phyloP scores from a whole-genome alignment of 2,888 invertebrate species.

The Lutraria lutraria region DNA sequence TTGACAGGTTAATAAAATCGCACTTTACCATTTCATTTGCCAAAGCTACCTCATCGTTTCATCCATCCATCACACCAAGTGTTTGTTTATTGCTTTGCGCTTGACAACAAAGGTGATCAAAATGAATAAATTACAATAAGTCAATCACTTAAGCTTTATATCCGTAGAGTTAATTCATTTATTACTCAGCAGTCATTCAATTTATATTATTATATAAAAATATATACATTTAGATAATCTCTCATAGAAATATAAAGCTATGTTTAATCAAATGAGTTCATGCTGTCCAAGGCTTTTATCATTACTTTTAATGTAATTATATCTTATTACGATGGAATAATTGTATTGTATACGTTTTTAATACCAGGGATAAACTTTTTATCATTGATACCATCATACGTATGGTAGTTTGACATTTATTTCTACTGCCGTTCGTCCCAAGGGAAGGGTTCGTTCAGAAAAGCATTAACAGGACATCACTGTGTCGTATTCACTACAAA shows the following conservation, averaged over 20 bases:
- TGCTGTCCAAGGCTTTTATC: background rate
- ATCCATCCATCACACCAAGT: background rate
- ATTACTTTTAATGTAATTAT: background rate
- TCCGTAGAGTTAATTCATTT: background rate
- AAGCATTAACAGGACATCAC: background rate
- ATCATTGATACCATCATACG: background rate
- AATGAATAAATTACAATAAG: background rate
- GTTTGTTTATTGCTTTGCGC: background rate
- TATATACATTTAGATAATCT: background rate
- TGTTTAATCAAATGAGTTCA: background rate
- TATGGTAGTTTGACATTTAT: constrained; percentile 27
- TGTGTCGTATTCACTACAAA: background rate
- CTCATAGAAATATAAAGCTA: background rate
- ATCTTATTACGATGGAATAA: background rate
- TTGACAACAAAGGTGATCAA: background rate
- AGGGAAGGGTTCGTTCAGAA: background rate
- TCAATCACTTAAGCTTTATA: background rate
- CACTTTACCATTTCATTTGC: background rate
- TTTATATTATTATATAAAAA: background rate
- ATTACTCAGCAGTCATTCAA: background rate
- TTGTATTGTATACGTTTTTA: background rate
- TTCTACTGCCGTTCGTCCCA: background rate
- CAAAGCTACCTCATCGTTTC: background rate
- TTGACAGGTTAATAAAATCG: too few species aligned
- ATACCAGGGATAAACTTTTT: too few species aligned